Conservation (phyloP, 2,888 invertebrate species). For the Neocrepidodera transversa region DNA sequence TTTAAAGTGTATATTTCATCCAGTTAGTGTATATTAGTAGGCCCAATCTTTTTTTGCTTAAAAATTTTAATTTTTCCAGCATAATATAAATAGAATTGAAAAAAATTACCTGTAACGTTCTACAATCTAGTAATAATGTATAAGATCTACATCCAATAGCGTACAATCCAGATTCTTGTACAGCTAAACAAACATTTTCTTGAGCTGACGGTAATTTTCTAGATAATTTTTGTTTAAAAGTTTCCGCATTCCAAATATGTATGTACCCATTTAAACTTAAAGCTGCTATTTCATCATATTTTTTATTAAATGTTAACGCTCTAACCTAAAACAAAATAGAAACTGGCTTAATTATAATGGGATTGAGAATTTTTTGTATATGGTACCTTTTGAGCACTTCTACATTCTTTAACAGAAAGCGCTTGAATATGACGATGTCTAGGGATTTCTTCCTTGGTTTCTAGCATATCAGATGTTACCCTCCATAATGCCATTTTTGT, state of each 20-base stretch:
- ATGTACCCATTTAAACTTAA: constrained; percentile 92
- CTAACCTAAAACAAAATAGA: constrained; percentile 70
- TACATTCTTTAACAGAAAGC: constrained; percentile 77
- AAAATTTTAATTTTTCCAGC: too few species aligned
- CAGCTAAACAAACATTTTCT: constrained; percentile 93
- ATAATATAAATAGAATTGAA: too few species aligned
- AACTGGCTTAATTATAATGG: not conserved
- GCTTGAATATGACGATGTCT: constrained; percentile 69
- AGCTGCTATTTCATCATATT: constrained; percentile 87
- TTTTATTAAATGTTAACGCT: constrained; percentile 86
- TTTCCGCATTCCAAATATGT: constrained; percentile 91
- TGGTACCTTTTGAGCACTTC: constrained; percentile 72
- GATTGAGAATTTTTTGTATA: too few species aligned
- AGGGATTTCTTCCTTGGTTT: constrained; percentile 62
- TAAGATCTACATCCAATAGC: constrained; percentile 95
- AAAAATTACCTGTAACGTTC: constrained; percentile 74
- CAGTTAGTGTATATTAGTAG: too few species aligned
- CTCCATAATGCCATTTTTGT: constrained; percentile 91
- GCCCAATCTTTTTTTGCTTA: too few species aligned
- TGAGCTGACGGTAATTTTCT: constrained; percentile 86
- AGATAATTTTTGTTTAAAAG: constrained; percentile 86
- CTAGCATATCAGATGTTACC: constrained; percentile 64
- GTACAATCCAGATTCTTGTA: constrained; percentile 85
- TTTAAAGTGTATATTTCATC: too few species aligned
- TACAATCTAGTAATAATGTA: constrained; percentile 86